Conservation (phyloP, 1,140 invertebrate genomes). For the Danaus plexippus region DNA sequence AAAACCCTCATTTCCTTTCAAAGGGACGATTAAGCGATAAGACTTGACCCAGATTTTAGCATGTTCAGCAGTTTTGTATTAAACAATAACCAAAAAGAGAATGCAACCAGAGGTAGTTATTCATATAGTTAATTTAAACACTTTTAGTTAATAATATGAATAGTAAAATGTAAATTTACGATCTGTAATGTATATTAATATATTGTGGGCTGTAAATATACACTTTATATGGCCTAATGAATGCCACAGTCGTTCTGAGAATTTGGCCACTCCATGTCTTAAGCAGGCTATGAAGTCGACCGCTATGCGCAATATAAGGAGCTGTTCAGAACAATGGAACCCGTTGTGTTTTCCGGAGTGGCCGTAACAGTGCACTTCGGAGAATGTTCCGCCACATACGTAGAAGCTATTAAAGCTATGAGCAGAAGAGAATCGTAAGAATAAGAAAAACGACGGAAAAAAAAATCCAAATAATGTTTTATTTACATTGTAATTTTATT, state of each 20-base stretch:
- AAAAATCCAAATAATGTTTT: constrained; percentile 6
- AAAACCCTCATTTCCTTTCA: no score
- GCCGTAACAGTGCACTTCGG: constrained; percentile 48
- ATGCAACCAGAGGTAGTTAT: background rate
- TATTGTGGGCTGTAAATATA: no score
- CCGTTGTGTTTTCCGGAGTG: constrained; percentile 48
- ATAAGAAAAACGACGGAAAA: constrained; percentile 5
- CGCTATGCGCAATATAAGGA: constrained; percentile 60
- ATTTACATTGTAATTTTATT: background rate
- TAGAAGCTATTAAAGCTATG: constrained; percentile 58
- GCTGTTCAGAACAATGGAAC: constrained; percentile 47
- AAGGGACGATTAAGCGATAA: constrained; percentile 30
- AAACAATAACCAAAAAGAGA: constrained; percentile 6
- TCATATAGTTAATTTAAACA: background rate
- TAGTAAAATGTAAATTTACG: constrained; percentile 2
- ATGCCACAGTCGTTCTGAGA: constrained; percentile 56
- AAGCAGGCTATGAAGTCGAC: constrained; percentile 45
- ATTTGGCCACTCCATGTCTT: constrained; percentile 45
- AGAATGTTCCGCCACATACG: constrained; percentile 52
- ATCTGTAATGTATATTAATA: no score
- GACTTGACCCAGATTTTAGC: constrained; percentile 25
- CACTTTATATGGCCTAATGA: constrained; percentile 31
- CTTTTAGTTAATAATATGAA: background rate
- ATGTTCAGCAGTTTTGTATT: constrained; percentile 8
- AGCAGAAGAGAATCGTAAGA: constrained; percentile 35